Percentiles rank a stretch among this genome's conserved stretches.
Conservation (phyloP, 2,888 invertebrate genomes). For the Drosophila kambysellisi region DNA sequence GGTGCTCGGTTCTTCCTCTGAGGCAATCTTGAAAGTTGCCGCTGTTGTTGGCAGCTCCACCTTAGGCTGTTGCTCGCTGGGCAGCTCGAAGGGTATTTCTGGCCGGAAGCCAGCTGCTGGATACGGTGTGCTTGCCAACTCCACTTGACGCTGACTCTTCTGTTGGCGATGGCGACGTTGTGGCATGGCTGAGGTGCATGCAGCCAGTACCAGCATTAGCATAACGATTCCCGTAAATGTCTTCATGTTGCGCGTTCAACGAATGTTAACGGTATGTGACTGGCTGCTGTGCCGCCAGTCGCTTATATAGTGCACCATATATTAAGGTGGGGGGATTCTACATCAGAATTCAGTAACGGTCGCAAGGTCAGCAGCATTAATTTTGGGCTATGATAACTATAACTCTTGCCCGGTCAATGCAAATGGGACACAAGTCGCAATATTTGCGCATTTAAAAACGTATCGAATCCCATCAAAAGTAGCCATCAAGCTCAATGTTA, state of each 20-base stretch:
- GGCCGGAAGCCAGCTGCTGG: conserved; percentile 82
- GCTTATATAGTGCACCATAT: conserved; percentile 56
- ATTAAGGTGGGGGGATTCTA: conserved; percentile 52
- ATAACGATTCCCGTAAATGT: conserved; percentile 47
- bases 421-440: conserved; percentile 70
- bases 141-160: conserved; percentile 74
- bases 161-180: conserved; percentile 38
- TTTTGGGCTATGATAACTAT: conserved; percentile 69
- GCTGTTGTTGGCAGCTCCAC: conserved; percentile 49
- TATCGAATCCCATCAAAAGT: conserved; percentile 66
- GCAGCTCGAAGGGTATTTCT: conserved; percentile 76
- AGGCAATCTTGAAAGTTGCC: conserved; percentile 40
- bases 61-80: conserved; percentile 65
- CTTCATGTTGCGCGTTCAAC: conserved; percentile 60
- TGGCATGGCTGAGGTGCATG: conserved; percentile 54
- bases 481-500: conserved; percentile 78
- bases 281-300: conserved; percentile 68
- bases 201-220: conserved; percentile 55
- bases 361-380: conserved; percentile 65
- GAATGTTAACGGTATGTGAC: conserved; percentile 72
- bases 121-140: conserved; percentile 76
- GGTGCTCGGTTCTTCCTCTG: conserved; percentile 47
- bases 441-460: conserved; percentile 76
- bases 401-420: conserved; percentile 65
- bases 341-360: conserved; percentile 82